Percentiles rank a stretch among this genome's conserved stretches.
Conservation (phyloP, 2,888 invertebrate genomes). For the Nephrotoma guestfalica region DNA sequence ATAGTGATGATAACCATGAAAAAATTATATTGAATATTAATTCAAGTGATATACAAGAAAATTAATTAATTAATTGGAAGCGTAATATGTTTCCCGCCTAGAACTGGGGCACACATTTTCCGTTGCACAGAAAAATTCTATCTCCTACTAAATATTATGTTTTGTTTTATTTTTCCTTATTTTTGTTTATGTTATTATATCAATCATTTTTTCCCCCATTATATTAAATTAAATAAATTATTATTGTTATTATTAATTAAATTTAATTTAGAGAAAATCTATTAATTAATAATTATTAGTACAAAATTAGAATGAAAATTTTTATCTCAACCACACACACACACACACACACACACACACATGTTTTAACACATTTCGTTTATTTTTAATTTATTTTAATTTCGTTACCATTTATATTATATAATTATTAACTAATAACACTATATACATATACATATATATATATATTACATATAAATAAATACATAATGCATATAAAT, state of each 20-base stretch:
- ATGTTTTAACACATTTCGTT: not conserved
- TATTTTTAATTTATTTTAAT: not conserved
- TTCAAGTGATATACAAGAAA: slow-evolving; percentile 1
- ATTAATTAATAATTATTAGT: not conserved
- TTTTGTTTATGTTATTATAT: not conserved
- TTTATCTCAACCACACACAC: not conserved
- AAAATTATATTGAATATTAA: slow-evolving; percentile 3
- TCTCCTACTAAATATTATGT: not conserved
- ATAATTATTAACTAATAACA: not conserved
- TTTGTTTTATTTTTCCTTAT: not conserved
- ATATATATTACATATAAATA: not conserved
- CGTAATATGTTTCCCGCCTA: not conserved
- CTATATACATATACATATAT: not conserved
- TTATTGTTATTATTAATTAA: not conserved
- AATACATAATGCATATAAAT: not conserved
- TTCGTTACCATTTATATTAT: not conserved
- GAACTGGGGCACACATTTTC: not conserved
- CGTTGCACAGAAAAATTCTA: not conserved
- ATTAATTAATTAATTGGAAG: not conserved
- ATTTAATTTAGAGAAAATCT: not conserved
- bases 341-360: no score
- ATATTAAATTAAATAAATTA: not conserved
- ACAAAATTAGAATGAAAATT: not conserved
- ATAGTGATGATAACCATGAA: slow-evolving; percentile 1
- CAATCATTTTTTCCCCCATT: not conserved